phyloP scores from a whole-genome alignment of 2,888 invertebrate genomes.

The Thymelicus lineola region DNA sequence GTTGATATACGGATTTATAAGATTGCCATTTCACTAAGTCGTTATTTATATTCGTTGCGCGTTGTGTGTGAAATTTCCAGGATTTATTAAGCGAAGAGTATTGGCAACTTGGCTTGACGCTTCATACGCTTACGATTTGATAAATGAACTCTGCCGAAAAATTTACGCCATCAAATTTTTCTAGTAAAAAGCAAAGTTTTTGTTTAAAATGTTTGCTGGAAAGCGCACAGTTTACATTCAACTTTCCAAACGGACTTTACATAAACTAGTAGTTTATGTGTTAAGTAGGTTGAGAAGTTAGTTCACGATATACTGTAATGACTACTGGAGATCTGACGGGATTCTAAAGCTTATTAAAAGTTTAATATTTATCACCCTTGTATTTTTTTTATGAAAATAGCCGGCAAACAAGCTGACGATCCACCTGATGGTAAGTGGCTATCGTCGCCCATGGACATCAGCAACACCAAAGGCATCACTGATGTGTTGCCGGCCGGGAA shows the following conservation, averaged over 20 bases:
- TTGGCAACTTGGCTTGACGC: conserved; percentile 17
- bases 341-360: no score
- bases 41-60: conserved; percentile 29
- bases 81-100: conserved; percentile 29
- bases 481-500: no score
- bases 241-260: no score
- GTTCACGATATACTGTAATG: no score
- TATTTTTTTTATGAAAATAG: no score
- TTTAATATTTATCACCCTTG: no score
- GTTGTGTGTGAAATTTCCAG: conserved; percentile 20
- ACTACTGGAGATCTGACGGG: no score
- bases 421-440: no score
- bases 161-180: neutral
- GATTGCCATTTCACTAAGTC: conserved; percentile 29
- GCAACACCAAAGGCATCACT: no score
- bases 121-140: conserved; percentile 24
- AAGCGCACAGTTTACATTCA: neutral
- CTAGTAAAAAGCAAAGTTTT: neutral
- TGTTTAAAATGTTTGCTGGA: neutral
- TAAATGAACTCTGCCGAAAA: conserved; percentile 15
- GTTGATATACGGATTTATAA: conserved; percentile 26
- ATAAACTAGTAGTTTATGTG: neutral
- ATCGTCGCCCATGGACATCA: no score
- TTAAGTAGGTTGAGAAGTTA: neutral
- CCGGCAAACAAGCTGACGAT: no score